Conservation (phyloP, 2,113 vertebrate species). For the Chaenogobius annularis region DNA sequence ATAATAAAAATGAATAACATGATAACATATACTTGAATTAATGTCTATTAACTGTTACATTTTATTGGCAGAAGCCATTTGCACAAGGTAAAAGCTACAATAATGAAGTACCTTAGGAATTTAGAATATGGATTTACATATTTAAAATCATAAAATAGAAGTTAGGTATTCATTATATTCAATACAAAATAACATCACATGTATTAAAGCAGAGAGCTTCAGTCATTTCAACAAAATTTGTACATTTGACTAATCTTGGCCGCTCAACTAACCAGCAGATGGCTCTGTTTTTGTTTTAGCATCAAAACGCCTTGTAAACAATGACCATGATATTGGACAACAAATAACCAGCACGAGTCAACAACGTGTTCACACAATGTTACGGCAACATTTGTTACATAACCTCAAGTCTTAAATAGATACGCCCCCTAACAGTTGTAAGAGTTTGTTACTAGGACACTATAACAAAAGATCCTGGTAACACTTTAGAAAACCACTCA, state of each 20-base stretch:
- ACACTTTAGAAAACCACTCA: not conserved
- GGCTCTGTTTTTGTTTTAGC: constrained; percentile 22
- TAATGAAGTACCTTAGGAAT: constrained; percentile 13
- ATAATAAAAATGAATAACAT: no score
- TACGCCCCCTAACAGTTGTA: not conserved
- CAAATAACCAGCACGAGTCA: constrained; percentile 34
- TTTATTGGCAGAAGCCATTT: not conserved
- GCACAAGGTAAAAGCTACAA: not conserved
- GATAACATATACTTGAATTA: no score
- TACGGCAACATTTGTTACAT: not conserved
- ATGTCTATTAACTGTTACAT: no score
- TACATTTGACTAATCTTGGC: constrained; percentile 13
- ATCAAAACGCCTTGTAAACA: not conserved
- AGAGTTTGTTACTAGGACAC: not conserved
- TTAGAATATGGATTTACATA: not conserved
- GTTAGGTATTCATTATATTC: not conserved
- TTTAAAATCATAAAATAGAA: not conserved
- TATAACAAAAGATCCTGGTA: not conserved
- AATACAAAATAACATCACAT: not conserved
- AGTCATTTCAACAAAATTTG: constrained; percentile 16
- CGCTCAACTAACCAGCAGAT: constrained; percentile 47
- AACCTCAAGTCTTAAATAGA: no score
- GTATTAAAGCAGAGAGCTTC: not conserved
- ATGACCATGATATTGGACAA: constrained; percentile 1
- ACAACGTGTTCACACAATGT: not conserved